Evolutionary conservation across 1,140 invertebrate species (phyloP).

Genomic region (Bombus terrestris): DNA sequence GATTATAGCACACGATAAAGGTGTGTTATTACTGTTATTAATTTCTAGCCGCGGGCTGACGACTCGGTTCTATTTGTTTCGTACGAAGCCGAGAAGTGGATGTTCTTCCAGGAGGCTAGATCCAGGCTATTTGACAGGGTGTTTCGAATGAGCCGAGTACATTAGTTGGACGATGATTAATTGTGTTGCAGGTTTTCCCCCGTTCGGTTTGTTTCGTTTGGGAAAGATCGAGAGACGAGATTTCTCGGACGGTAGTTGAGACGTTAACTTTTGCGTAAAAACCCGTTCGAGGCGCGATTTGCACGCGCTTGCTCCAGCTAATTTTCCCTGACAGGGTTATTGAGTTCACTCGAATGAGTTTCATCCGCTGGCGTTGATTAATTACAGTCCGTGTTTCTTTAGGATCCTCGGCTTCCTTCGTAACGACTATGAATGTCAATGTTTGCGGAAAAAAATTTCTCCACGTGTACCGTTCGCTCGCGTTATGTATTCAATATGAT

Average conservation of each 20-base stretch:
- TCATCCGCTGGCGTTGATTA: conserved; percentile 28
- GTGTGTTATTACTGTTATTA: not conserved
- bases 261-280: conserved; percentile 11
- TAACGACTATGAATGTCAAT: not conserved
- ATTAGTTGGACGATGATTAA: conserved; percentile 3
- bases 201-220: not conserved
- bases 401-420: not conserved
- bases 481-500: not conserved
- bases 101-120: not conserved
- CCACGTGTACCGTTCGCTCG: not conserved
- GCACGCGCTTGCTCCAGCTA: not conserved
- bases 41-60: not conserved
- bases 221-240: not conserved
- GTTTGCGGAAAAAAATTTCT: not conserved
- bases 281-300: conserved; percentile 13
- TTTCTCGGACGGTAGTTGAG: conserved; percentile 6
- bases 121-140: not conserved
- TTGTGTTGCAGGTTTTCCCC: not conserved
- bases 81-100: not conserved
- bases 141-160: not conserved
- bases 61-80: not conserved
- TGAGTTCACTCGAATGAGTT: conserved; percentile 24
- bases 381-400: not conserved
- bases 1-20: not conserved
- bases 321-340: conserved; percentile 33